Evolutionary conservation across 2,113 vertebrate species (phyloP), one percentile per base, ranked within the genome.

Genomic region (Gymnocephalus cernua): DNA sequence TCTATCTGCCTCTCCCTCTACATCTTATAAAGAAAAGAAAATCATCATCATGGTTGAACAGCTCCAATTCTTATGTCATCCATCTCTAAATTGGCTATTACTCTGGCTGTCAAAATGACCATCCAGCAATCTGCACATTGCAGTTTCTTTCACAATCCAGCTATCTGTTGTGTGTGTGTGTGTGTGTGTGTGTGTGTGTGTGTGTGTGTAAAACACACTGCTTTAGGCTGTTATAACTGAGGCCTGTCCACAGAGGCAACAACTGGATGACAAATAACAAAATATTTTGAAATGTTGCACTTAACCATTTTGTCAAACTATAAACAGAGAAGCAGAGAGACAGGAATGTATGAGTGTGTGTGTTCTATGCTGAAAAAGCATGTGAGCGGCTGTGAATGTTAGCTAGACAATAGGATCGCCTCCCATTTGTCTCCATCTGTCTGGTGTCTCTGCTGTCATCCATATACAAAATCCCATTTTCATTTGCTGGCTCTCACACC

Each of bases 351-450:
- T 69, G 35, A 29, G 41, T 74, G 51, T 41, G 50, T 25, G 7
- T 58, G 27, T 67, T 21, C 21, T 10, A 32, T 38, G 21, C 67
- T 53, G 59, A 75, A 62, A 72, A 65, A 72, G 41, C 48, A 48
- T 23, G 25, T 13, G 59, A 66, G 51, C 0, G 12, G 45, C 50
- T 74, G 69, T 61, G 61, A 83, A 63, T 72, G 71, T 50, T 61
- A 47, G 82, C 47, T 25, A 78, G 81, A 86, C 83, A 85, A 82
- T 59, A 66, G 62, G 61, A 86, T 63, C 74, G 27, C 54, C 83
- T 83, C 71, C 72, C 81, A 92, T 94, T 92, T 83, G 83, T 93
- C 89, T 93, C 83, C 80, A 92, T 91, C 78, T 83, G 84, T 62
- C 82, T 75, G 85, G 45, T 44, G 47, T 88, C 87, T 86, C 53